Conservation (phyloP, 2,113 vertebrate genomes). For the Gymnobelideus leadbeateri region DNA sequence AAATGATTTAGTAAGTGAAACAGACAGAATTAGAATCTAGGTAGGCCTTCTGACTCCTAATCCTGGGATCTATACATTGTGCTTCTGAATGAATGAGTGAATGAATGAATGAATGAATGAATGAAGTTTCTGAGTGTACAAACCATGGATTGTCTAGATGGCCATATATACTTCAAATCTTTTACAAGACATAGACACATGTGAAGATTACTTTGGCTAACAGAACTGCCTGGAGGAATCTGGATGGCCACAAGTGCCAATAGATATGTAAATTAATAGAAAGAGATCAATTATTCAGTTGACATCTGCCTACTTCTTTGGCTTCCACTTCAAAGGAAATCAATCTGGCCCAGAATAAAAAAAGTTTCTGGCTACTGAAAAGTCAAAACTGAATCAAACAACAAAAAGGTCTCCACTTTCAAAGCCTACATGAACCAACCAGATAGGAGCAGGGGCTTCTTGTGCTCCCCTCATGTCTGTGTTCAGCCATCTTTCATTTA, state of each 20-base stretch:
- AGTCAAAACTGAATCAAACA: background rate
- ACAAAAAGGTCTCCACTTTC: background rate
- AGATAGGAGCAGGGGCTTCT: background rate
- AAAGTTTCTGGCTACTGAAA: conserved; percentile 27
- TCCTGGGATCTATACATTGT: background rate
- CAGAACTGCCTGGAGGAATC: background rate
- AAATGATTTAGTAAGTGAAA: background rate
- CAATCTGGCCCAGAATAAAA: background rate
- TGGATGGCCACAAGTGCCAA: background rate
- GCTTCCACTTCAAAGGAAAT: background rate
- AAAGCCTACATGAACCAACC: background rate
- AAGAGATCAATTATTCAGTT: conserved; percentile 29
- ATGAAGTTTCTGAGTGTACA: background rate
- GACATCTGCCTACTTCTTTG: background rate
- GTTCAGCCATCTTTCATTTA: background rate
- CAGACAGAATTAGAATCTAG: background rate
- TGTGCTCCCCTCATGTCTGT: background rate
- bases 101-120: background rate
- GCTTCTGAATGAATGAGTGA: background rate
- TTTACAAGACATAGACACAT: background rate
- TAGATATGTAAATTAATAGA: background rate
- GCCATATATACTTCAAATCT: background rate
- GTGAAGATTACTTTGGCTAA: conserved; percentile 17
- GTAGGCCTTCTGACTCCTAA: background rate
- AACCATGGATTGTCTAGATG: background rate